Evolutionary conservation across 2,888 invertebrate species (phyloP), one percentile per base, ranked within the genome.

Genomic region (Callyntrura sp.): DNA sequence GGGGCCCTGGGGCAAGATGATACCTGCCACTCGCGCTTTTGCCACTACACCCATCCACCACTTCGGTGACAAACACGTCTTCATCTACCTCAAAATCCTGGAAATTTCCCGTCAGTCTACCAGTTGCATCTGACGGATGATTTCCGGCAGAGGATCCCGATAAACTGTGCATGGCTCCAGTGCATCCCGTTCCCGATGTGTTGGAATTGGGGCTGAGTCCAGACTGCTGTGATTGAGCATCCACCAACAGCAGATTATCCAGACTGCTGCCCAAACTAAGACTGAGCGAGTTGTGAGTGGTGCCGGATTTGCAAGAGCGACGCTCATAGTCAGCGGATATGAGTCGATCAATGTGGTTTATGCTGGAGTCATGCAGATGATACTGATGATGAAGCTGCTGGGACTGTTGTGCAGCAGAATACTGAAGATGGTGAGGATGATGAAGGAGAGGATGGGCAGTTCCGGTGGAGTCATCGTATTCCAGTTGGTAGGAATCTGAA

Each of bases 161-260:
- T 28, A 90, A 85, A 51, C 90, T 90, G 43, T 85, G 90, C 84
- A 90, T 90, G n/a, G 90, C 90, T n/a, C 92, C 82, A 25, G 90
- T 85, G 68, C 87, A 81, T 28, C 91, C 87, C n/a, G 84, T 70
- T 70, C 86, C 89, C 2, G 84, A 83, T 0, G 83, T 88, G 76
- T 92, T 92, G 3, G 92, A 90, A 79, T 92, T 93, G 9, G 93
- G 93, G 91, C 93, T 93, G 60, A 93, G 60, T 9, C 93, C 93
- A 65, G 92, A 92, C 45, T 92, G 91, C 25, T 91, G 90, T 17
- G 91, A 91, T 25, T 91, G 90, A 9, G 92, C 90, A 76, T 93
- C 93, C 2, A 93, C 93, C 0, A 93, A 81, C 9, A 93, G 91
- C 8, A 93, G 88, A 89, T 93, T 93, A 23, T 93, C 93, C 28